phyloP scores from a whole-genome alignment of 2,888 invertebrate species.

The Metallyticus violacea region DNA sequence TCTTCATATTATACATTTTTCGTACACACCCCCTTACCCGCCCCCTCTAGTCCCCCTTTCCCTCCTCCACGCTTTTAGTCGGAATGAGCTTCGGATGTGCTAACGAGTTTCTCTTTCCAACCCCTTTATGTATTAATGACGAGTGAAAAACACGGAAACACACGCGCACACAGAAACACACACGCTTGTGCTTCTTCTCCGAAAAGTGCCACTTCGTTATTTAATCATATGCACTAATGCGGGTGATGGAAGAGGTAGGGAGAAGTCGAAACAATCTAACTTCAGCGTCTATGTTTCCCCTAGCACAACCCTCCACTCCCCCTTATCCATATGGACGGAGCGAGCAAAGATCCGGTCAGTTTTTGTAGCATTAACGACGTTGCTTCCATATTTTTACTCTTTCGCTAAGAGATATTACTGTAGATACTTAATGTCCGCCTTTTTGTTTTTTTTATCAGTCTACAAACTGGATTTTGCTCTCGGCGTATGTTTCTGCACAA shows the following conservation, averaged over 20 bases:
- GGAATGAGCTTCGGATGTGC: not conserved
- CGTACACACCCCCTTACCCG: not conserved
- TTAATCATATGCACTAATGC: conserved; percentile 18
- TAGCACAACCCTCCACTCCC: not conserved
- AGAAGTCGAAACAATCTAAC: not conserved
- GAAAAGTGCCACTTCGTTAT: conserved; percentile 12
- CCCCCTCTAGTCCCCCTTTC: not conserved
- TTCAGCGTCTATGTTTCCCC: not conserved
- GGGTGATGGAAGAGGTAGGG: not conserved
- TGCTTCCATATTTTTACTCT: not conserved
- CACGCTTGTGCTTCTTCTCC: not conserved
- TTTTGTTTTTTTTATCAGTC: too few species aligned
- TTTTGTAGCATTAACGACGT: not conserved
- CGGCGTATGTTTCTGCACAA: too few species aligned
- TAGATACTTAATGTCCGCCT: too few species aligned
- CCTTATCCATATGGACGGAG: not conserved
- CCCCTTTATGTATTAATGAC: conserved; percentile 15
- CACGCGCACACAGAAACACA: not conserved
- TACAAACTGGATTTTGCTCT: too few species aligned
- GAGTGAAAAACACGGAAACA: conserved; percentile 1
- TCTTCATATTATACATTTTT: conserved; percentile 6
- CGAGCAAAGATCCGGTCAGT: not conserved
- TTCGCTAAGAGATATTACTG: too few species aligned
- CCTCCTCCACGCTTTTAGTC: conserved; percentile 4
- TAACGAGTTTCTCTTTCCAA: not conserved